Conservation (phyloP, 2,797 vertebrate species). For the Eleutherodactylus coqui region DNA sequence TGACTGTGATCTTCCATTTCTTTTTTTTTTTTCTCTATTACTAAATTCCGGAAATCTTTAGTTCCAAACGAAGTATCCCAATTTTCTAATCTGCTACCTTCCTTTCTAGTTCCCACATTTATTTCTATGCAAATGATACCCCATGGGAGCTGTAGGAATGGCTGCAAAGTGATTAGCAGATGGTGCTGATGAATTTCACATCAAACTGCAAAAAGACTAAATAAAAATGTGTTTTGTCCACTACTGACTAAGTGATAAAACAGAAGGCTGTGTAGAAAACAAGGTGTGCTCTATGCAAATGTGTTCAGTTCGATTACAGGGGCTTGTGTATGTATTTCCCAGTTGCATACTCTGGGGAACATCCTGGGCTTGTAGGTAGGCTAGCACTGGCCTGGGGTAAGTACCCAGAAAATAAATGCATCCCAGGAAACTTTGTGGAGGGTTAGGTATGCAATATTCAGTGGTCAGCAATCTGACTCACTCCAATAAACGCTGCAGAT, state of each 20-base stretch:
- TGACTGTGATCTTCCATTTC: neutral
- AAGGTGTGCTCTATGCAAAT: neutral
- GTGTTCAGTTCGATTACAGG: neutral
- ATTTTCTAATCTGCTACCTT: neutral
- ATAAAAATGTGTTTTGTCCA: constrained; percentile 22
- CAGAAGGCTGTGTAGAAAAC: constrained; percentile 14
- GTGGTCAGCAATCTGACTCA: neutral
- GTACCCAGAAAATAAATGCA: neutral
- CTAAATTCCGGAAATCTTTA: neutral
- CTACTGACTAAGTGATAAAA: constrained; percentile 13
- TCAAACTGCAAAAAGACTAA: neutral
- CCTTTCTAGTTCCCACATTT: constrained; percentile 20
- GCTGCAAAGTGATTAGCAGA: constrained; percentile 29
- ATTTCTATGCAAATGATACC: constrained; percentile 1
- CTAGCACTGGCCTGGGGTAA: neutral
- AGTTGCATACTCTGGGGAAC: neutral
- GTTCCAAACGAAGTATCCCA: neutral
- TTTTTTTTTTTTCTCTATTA: neutral
- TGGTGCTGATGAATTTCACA: constrained; percentile 28
- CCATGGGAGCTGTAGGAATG: neutral
- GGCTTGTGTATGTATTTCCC: neutral
- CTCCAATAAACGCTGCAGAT: neutral
- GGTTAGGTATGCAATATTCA: too few species aligned
- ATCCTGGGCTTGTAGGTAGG: neutral
- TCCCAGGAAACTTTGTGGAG: neutral